phyloP scores from a whole-genome alignment of 2,797 vertebrate genomes.

The Sebastes diaconus region DNA sequence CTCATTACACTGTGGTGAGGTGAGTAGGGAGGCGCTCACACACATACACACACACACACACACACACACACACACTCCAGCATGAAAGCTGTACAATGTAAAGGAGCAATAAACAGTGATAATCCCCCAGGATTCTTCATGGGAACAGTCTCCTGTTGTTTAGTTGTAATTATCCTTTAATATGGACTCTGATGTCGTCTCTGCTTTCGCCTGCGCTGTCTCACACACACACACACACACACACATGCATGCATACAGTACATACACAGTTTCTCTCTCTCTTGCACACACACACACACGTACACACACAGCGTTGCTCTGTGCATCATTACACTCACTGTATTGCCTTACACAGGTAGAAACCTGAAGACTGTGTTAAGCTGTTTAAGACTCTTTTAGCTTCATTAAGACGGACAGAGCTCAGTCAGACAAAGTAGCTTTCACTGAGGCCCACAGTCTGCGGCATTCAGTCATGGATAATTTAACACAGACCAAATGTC shows the following conservation, averaged over 20 bases:
- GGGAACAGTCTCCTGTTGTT: conserved; percentile 72
- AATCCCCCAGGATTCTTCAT: conserved; percentile 62
- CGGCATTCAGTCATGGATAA: conserved; percentile 74
- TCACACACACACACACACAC: background rate
- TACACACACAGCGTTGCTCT: conserved; percentile 56
- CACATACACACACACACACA: conserved; percentile 10
- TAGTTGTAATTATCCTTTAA: conserved; percentile 78
- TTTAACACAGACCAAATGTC: conserved; percentile 80
- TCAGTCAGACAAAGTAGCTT: conserved; percentile 82
- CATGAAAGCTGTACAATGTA: conserved; percentile 47
- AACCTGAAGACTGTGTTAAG: conserved; percentile 85
- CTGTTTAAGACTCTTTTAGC: conserved; percentile 86
- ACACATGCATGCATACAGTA: conserved; percentile 28
- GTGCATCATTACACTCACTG: conserved; percentile 85
- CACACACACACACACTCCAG: conserved; percentile 5
- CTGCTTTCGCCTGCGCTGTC: conserved; percentile 46
- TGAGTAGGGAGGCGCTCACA: background rate
- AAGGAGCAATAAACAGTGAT: conserved; percentile 68
- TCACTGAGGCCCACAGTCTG: conserved; percentile 74
- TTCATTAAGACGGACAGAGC: conserved; percentile 84
- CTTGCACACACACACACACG: background rate
- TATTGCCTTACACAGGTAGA: conserved; percentile 85
- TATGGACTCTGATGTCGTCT: conserved; percentile 73
- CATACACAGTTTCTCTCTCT: conserved; percentile 18
- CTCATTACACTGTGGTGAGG: background rate